Evolutionary conservation across 1,140 invertebrate species (phyloP), one percentile per base, ranked within the genome.

Genomic region (Myzus persicae): DNA sequence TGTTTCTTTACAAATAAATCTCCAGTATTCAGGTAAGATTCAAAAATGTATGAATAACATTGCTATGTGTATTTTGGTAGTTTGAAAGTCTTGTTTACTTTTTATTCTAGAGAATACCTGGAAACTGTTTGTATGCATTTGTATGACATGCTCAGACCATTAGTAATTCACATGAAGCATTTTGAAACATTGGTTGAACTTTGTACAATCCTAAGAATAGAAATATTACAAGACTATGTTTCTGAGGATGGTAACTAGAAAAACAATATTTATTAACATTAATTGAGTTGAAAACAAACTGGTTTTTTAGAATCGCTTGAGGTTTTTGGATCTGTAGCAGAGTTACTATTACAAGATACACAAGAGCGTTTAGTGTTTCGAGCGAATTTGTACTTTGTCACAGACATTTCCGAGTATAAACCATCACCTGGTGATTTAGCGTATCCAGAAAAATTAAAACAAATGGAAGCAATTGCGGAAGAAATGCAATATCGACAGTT

Each of bases 131-230:
- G 99, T 95, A 97, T 97, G 31, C 97, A 97, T 87, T 95, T 99
- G 18, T 99, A 99, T 95, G 99, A 99, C 95, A 97, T 97, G 2
- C 95, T 99, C 93, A 96, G 99, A n/a, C 99, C 99, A 2, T 97
- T 98, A 92, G 98, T 99, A 67, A 99, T 99, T 94, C 98, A 99
- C 95, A 98, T 99, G 90, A 98, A 99, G 95, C 99, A 99, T 95
- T 96, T 99, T 94, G 99, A 99, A 96, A 99, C 99, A 1, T 95
- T 99, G 26, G 98, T 99, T 0, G 99, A 99, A 95, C 97, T 99
- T 40, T 99, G 99, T 95, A 97, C 97, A 54, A 99, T 99, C 94
- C 95, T 99, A 4, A 97, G 97, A 89, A 97, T 98, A 85, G 99
- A 99, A 96, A 99, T 99, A 97, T 96, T 99, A 22, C 98, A 99